A percentile compares a stretch with the other conserved stretches of the same genome.
phyloP scores from a whole-genome alignment of 1,140 invertebrate genomes.

The Drosophila malerkotliana region DNA sequence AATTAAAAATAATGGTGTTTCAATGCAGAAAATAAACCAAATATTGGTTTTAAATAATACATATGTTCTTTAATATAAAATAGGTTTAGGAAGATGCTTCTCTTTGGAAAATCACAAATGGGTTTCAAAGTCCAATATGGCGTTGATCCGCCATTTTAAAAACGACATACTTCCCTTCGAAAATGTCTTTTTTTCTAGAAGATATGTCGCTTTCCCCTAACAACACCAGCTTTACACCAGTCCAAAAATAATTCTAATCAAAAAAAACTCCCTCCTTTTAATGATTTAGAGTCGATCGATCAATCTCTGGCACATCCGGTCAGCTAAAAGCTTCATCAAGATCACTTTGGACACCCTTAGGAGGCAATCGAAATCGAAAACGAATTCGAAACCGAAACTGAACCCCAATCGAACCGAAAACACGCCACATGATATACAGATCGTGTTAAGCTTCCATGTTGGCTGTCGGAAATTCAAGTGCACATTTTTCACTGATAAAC shows the following conservation, averaged over 20 bases:
- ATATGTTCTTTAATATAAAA: too few species aligned
- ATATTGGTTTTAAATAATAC: too few species aligned
- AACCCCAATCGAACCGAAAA: constrained; percentile 7
- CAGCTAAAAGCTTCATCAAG: constrained; percentile 14
- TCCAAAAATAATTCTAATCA: not conserved
- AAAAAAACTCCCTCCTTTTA: not conserved
- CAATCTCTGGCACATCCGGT: constrained; percentile 34
- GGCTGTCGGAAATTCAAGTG: constrained; percentile 71
- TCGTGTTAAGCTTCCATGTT: constrained; percentile 33
- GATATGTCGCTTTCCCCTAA: not conserved
- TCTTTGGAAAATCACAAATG: too few species aligned
- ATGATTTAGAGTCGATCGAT: constrained; percentile 20
- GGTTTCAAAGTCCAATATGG: too few species aligned
- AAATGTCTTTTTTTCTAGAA: too few species aligned
- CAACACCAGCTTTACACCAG: not conserved
- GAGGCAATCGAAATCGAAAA: constrained; percentile 30
- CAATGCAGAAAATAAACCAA: too few species aligned
- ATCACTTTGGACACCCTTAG: constrained; percentile 25
- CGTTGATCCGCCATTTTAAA: too few species aligned
- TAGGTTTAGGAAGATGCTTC: too few species aligned
- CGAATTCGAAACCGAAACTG: constrained; percentile 7
- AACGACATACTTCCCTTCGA: too few species aligned
- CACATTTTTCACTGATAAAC: constrained; percentile 78
- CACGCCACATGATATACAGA: constrained; percentile 47
- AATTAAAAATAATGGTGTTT: too few species aligned